Percentiles rank a stretch among this genome's conserved stretches.
Conservation (phyloP, 35 echinoderm and acorn worm genomes). For the Heliocidaris tuberculata region DNA sequence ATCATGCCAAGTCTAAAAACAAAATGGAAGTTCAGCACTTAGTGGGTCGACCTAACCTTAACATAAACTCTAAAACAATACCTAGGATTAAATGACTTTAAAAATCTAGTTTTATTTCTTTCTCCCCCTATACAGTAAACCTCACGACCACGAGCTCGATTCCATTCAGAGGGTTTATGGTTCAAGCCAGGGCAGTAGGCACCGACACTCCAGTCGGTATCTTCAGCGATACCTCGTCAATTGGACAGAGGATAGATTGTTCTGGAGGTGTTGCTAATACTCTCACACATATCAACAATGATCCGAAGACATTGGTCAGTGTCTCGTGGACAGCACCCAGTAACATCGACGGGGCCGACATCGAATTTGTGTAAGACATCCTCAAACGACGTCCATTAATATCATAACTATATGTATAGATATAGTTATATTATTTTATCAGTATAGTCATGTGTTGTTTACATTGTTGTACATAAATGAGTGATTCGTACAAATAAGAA, state of each 20-base stretch:
- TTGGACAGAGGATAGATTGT: background rate
- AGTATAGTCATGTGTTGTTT: too few relatives aligned
- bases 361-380: slow-evolving; percentile 22
- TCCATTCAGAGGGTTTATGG: slow-evolving; percentile 32
- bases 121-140: background rate
- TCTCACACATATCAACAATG: background rate
- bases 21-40: background rate
- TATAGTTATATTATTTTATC: too few relatives aligned
- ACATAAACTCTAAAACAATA: background rate
- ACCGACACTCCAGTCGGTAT: background rate
- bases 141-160: background rate
- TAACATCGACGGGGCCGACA: background rate
- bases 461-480: too few relatives aligned
- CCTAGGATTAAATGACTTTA: background rate
- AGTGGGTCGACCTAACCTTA: background rate
- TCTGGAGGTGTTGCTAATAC: background rate
- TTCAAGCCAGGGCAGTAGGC: slow-evolving; percentile 13
- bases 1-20: background rate
- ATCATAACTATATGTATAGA: too few relatives aligned
- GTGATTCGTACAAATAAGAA: too few relatives aligned
- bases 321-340: background rate
- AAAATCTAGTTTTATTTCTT: background rate
- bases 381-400: too few relatives aligned
- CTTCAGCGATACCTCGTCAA: background rate
- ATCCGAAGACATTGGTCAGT: background rate